phyloP scores from a whole-genome alignment of 1,140 invertebrate species.

The Leptoteleia sp. region DNA sequence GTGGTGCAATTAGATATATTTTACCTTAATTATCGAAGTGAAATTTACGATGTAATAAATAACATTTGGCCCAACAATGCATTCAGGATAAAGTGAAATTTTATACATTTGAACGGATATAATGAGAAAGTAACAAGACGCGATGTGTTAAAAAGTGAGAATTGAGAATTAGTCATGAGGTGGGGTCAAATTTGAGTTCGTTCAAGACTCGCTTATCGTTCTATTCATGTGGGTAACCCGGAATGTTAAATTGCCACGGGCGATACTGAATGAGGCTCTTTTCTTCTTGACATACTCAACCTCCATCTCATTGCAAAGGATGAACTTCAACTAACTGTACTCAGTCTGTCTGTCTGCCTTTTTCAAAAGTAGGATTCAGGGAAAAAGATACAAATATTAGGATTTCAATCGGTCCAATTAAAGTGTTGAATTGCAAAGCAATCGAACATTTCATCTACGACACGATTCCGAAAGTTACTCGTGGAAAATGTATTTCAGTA shows the following conservation, averaged over 20 bases:
- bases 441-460: constrained; percentile 25
- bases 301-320: constrained; percentile 55
- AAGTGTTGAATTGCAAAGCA: constrained; percentile 30
- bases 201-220: constrained; percentile 23
- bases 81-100: constrained; percentile 23
- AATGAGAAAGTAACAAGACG: constrained; percentile 43
- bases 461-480: constrained; percentile 22
- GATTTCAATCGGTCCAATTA: constrained; percentile 52
- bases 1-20: too few relatives aligned
- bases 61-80: constrained; percentile 26
- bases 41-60: constrained; percentile 2
- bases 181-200: constrained; percentile 29
- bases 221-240: constrained; percentile 67
- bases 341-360: constrained; percentile 47
- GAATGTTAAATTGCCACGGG: constrained; percentile 73
- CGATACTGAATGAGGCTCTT: constrained; percentile 63
- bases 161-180: constrained; percentile 17
- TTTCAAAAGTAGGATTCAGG: constrained; percentile 52
- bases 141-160: constrained; percentile 40
- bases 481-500: too few relatives aligned
- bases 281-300: constrained; percentile 62
- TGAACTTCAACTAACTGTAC: constrained; percentile 60
- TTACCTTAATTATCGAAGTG: too few relatives aligned
- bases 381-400: constrained; percentile 60
- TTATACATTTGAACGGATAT: neutral